Base-by-base conservation (phyloP, 1,140 invertebrate genomes). In the Heliconius melpomene region DNA sequence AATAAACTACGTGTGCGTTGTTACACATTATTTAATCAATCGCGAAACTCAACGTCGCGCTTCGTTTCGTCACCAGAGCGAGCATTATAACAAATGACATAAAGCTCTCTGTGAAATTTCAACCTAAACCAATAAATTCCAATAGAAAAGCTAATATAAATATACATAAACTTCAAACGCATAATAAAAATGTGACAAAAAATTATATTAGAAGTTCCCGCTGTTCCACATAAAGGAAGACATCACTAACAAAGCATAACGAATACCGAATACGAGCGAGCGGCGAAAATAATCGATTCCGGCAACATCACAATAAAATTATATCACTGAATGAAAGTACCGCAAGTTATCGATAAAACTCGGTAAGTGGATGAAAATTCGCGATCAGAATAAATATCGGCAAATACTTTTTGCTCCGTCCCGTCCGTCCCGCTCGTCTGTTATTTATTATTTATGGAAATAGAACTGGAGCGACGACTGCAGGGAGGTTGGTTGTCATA, bases 371-470 rank as follows among this genome's bases (percentile, higher is more conserved):
- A 91, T 90, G 86, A 89, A 88, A 91, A 91, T 90, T 90, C 86
- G 89, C 87, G 88, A 90, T 89, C 90, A 87, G 87, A 92, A 92
- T 92, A 92, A 92, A 91, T 91, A 91, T 91, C 88, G 79, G 54
- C 85, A 88, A 89, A 91, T 89, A 91, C 90, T 90, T 89, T 90
- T 87, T 90, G 90, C 86, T 85, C 86, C 85, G 86, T 46, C 40
- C 40, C 40, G 40, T 89, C 85, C 89, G 50, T 20, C 50, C 50
- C 50, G 16, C 50, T 84, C 90, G 89, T 89, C 91, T 89, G 90
- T 93, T 93, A 93, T 93, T 93, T 93, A 92, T 93, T 93, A 93
- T 93, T 93, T 93, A 93, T 92, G 90, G 91, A 93, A 93, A 92
- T 93, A 92, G 90, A 92, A 86, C 86, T 90, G 89, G 88, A 90